Percentiles rank a stretch among this genome's conserved stretches.
Evolutionary conservation across 2,888 invertebrate species (phyloP).

Genomic region (Coleophora flavipennella): DNA sequence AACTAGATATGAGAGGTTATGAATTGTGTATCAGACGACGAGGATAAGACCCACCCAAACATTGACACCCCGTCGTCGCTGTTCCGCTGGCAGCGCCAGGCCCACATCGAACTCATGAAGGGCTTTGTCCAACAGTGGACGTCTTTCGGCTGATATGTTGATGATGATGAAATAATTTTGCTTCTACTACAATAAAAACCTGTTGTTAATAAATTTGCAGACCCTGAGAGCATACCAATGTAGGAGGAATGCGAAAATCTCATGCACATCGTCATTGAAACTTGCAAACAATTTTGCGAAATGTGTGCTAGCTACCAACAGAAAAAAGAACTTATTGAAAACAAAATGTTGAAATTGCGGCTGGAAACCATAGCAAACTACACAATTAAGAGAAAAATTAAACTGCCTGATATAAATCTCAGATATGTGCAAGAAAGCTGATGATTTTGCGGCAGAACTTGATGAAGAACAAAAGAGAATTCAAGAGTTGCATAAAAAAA

Average conservation of each 20-base stretch:
- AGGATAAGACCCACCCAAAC: too few relatives aligned
- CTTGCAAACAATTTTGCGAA: conserved; percentile 55
- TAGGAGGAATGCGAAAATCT: conserved; percentile 52
- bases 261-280: conserved; percentile 57
- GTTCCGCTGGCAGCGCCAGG: too few relatives aligned
- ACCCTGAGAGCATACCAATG: conserved; percentile 28
- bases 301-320: conserved; percentile 48
- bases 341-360: conserved; percentile 45
- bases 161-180: too few relatives aligned
- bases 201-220: conserved; percentile 20
- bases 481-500: conserved; percentile 24
- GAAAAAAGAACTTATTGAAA: conserved; percentile 41
- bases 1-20: too few relatives aligned
- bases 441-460: conserved; percentile 37
- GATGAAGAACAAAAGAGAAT: conserved; percentile 11
- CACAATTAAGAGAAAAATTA: conserved; percentile 39
- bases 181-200: too few relatives aligned
- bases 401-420: conserved; percentile 22
- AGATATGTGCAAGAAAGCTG: conserved; percentile 33
- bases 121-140: too few relatives aligned
- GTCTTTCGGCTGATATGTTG: too few relatives aligned
- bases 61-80: too few relatives aligned
- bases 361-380: conserved; percentile 40
- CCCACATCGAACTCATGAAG: too few relatives aligned
- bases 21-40: too few relatives aligned